Conservation (phyloP, 2,113 vertebrate genomes). For the Grammomys surdaster region DNA sequence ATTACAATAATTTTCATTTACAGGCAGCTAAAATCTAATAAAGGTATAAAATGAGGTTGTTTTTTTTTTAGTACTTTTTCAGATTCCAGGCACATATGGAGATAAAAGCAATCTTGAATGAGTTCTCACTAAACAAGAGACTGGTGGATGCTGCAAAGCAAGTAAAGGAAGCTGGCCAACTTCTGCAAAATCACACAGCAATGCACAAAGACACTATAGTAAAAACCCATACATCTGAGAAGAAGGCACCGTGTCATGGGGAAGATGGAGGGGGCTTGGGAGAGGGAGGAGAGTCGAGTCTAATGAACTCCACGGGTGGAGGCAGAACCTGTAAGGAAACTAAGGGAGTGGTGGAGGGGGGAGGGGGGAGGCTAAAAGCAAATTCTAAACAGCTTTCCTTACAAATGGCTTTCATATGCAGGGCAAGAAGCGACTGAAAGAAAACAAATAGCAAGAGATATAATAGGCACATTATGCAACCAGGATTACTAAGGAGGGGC, state of each 20-base stretch:
- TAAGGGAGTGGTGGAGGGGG: background rate
- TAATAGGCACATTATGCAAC: slow-evolving; percentile 78
- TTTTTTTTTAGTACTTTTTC: background rate
- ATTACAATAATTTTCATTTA: slow-evolving; percentile 56
- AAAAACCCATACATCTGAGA: slow-evolving; percentile 37
- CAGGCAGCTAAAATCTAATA: slow-evolving; percentile 44
- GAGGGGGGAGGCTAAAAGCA: slow-evolving; percentile 48
- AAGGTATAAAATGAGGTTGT: slow-evolving; percentile 64
- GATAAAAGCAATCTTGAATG: slow-evolving; percentile 63
- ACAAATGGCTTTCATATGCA: slow-evolving; percentile 84
- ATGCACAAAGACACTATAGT: slow-evolving; percentile 21
- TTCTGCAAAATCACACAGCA: slow-evolving; percentile 52
- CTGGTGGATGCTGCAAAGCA: slow-evolving; percentile 46
- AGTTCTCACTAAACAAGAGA: slow-evolving; percentile 44
- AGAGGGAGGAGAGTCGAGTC: slow-evolving; percentile 36
- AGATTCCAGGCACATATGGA: slow-evolving; percentile 17
- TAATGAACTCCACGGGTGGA: slow-evolving; percentile 67
- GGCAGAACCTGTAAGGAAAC: slow-evolving; percentile 69
- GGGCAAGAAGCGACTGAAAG: slow-evolving; percentile 70
- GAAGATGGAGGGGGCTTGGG: background rate
- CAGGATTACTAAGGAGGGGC: slow-evolving; percentile 75
- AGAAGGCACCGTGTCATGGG: slow-evolving; percentile 30
- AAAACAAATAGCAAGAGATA: slow-evolving; percentile 81
- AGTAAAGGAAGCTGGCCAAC: slow-evolving; percentile 13
- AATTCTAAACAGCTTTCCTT: slow-evolving; percentile 79